phyloP scores from a whole-genome alignment of 2,888 invertebrate species.

The Drosophila ezoana region DNA sequence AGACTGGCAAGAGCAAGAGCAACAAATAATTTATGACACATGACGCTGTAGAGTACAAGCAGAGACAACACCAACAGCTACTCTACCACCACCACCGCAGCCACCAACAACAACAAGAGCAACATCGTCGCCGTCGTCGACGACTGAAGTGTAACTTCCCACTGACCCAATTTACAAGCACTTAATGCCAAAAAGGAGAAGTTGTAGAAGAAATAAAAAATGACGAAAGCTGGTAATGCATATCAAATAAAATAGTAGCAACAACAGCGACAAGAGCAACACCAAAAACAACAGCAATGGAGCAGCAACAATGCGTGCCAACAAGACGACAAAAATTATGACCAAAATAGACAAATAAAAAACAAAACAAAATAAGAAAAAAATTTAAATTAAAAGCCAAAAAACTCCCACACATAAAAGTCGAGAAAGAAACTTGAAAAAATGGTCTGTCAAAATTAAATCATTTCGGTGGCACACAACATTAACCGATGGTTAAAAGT shows the following conservation, averaged over 20 bases:
- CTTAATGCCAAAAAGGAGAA: constrained; percentile 81
- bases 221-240: constrained; percentile 80
- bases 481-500: constrained; percentile 82
- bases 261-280: constrained; percentile 51
- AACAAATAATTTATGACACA: constrained; percentile 78
- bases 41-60: constrained; percentile 50
- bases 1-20: constrained; percentile 40
- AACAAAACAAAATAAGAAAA: constrained; percentile 35
- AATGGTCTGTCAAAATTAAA: constrained; percentile 82
- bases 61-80: constrained; percentile 28
- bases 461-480: constrained; percentile 82
- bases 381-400: constrained; percentile 81
- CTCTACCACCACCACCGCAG: constrained; percentile 31
- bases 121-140: constrained; percentile 19
- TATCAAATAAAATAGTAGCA: constrained; percentile 77
- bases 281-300: constrained; percentile 52
- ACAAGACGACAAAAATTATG: constrained; percentile 81
- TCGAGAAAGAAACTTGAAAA: constrained; percentile 76
- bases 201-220: constrained; percentile 81
- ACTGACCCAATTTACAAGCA: constrained; percentile 82
- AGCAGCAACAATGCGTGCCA: constrained; percentile 69
- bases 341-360: constrained; percentile 75
- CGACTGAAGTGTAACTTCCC: constrained; percentile 82
- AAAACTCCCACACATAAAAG: constrained; percentile 80
- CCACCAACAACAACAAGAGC: constrained; percentile 12